Evolutionary conservation across 2,113 vertebrate species (phyloP).

Genomic region (Ctenodactylus gundi): DNA sequence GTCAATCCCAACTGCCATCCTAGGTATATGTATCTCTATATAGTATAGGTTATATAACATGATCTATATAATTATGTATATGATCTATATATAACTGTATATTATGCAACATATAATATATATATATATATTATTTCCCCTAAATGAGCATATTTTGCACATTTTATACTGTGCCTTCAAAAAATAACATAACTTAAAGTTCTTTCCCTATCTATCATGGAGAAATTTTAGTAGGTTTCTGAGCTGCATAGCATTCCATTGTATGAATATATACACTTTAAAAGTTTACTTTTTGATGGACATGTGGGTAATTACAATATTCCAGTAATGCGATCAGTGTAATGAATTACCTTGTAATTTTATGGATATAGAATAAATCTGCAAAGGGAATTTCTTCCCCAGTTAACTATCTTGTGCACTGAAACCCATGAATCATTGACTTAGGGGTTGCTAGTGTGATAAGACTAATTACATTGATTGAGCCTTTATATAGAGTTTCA

Average conservation of each 20-base stretch:
- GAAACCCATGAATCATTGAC: not conserved
- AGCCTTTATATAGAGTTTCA: not conserved
- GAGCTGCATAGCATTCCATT: not conserved
- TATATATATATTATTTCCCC: not conserved
- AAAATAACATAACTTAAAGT: not conserved
- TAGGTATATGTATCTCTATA: not conserved
- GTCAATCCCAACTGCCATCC: not conserved
- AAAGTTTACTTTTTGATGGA: not conserved
- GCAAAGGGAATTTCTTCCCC: not conserved
- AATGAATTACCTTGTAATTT: constrained; percentile 39
- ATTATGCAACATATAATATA: not conserved
- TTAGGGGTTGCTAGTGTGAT: not conserved
- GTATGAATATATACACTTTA: not conserved
- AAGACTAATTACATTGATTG: not conserved
- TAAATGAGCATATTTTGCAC: not conserved
- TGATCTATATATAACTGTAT: not conserved
- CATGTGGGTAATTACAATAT: not conserved
- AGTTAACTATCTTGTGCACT: not conserved
- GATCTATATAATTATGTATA: not conserved
- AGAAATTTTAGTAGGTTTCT: constrained; percentile 26
- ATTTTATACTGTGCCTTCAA: not conserved
- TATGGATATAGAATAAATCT: constrained; percentile 20
- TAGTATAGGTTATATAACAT: not conserved
- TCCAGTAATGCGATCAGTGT: not conserved
- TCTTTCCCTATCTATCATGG: not conserved